Evolutionary conservation across 1,140 invertebrate genomes (phyloP).

Genomic region (Pseudachorutes palmiensis): DNA sequence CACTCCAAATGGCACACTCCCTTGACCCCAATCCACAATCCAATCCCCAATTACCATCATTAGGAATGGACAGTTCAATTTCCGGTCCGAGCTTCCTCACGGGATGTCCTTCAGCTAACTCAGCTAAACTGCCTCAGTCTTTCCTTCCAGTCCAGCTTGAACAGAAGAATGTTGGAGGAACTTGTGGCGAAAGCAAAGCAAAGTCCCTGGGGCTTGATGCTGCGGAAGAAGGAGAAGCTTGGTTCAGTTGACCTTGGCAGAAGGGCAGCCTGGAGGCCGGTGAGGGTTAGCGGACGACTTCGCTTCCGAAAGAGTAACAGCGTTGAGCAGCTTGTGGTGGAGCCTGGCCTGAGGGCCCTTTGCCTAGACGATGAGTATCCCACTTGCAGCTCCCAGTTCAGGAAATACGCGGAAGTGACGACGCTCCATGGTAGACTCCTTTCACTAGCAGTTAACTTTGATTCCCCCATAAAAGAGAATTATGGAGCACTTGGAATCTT

Average conservation of each 20-base stretch:
- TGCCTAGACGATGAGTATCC: slow-evolving; percentile 47
- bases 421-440: slow-evolving; percentile 13
- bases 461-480: neutral
- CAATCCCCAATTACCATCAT: too few relatives aligned
- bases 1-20: too few relatives aligned
- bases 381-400: slow-evolving; percentile 20
- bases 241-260: neutral
- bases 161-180: neutral
- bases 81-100: neutral
- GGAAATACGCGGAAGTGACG: slow-evolving; percentile 25
- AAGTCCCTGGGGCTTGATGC: neutral
- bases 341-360: neutral
- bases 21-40: too few relatives aligned
- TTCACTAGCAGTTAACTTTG: neutral
- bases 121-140: too few relatives aligned
- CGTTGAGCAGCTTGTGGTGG: neutral
- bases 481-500: neutral
- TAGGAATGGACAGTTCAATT: neutral
- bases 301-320: neutral
- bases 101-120: too few relatives aligned
- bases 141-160: too few relatives aligned
- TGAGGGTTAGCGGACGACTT: neutral
- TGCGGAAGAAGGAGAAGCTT: neutral
- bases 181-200: neutral
- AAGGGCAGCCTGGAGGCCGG: neutral